These are phyloP conservation scores for Megaceryle torquata DNA, from an alignment of 2,113 vertebrate genomes.

Conservation along the genomic window DNA sequence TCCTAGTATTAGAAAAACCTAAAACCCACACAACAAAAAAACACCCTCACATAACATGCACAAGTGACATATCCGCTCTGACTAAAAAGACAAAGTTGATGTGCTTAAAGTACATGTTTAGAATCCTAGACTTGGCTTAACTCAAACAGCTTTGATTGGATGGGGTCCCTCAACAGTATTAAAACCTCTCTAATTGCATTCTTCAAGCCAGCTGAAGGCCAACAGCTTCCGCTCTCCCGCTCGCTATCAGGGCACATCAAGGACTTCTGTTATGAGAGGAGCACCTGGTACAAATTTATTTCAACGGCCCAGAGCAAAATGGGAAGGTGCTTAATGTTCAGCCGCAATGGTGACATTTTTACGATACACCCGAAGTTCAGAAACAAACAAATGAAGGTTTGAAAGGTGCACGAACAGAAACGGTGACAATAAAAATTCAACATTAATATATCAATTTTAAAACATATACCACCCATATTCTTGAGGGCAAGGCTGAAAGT, in stretches of 20 bases:
- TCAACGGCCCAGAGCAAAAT: conserved; percentile 83
- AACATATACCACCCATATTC: conserved; percentile 81
- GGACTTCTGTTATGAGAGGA: conserved; percentile 78
- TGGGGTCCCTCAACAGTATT: conserved; percentile 75
- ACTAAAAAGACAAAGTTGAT: conserved; percentile 28
- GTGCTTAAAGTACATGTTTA: conserved; percentile 31
- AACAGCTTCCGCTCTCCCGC: conserved; percentile 80
- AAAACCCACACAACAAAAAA: not conserved
- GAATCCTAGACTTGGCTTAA: conserved; percentile 69
- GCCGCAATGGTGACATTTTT: conserved; percentile 97
- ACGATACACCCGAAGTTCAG: conserved; percentile 83
- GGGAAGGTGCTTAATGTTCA: conserved; percentile 92
- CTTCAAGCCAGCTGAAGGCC: conserved; percentile 79
- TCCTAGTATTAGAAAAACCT: not conserved
- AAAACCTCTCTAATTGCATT: conserved; percentile 83
- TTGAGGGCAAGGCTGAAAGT: conserved; percentile 76
- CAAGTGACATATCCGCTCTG: not conserved
- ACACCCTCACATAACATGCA: not conserved
- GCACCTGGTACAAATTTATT: conserved; percentile 88
- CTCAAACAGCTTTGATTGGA: conserved; percentile 71
- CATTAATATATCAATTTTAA: conserved; percentile 83
- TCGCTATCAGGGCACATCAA: conserved; percentile 87
- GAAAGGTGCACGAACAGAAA: conserved; percentile 82
- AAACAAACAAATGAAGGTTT: conserved; percentile 84
- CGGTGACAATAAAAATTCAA: conserved; percentile 84